Evolutionary conservation across 2,888 invertebrate species (phyloP), one percentile per base, ranked within the genome.

Genomic region (Oscheius sp.): DNA sequence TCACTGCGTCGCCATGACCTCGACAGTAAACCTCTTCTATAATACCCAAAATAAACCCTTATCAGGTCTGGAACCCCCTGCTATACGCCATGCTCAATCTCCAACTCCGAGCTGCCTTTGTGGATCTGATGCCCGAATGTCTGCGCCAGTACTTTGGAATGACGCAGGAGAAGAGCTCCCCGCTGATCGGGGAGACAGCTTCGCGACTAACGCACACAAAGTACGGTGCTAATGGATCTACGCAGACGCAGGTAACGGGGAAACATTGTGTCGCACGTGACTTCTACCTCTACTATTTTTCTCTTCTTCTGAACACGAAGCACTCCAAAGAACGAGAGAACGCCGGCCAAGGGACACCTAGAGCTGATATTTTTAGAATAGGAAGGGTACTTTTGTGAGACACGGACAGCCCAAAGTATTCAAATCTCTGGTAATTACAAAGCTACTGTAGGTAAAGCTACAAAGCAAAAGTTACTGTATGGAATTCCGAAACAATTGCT

Each of bases 1-100:
- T 10, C 88, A 88, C 75, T 85, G 85, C 50, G 85, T 88, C 55
- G 87, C 88, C 9, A 88, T 88, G 88, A 88, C 88, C 4, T 88
- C 88, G 1, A 88, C 88, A 10, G 87, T 86, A 75, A 75, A 48
- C 58, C 21, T 11, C 29, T 58, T 58, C 29, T 58, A 13, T 13
- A 1, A 53, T 21, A 3, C 10, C 11, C 4, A 53, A 11, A 53
- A 53, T 9, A 53, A 11, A 9, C 7, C 3, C 1, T 70, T 74
- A 82, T 11, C 59, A 86, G 86, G 85, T 87, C 48, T 87, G 87
- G 86, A 87, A 87, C 58, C 87, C 86, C 37, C 75, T 88, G 2
- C 83, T 88, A 59, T 88, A 87, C 75, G 86, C 88, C 7, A 78
- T 86, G 59, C 79, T 88, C 48, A 88, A 88, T 72, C 80, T 87